Percentiles rank a stretch among this genome's conserved stretches.
These are phyloP conservation scores for Betta splendens DNA, from an alignment of 2,797 vertebrate genomes.

Conservation along the genomic window DNA sequence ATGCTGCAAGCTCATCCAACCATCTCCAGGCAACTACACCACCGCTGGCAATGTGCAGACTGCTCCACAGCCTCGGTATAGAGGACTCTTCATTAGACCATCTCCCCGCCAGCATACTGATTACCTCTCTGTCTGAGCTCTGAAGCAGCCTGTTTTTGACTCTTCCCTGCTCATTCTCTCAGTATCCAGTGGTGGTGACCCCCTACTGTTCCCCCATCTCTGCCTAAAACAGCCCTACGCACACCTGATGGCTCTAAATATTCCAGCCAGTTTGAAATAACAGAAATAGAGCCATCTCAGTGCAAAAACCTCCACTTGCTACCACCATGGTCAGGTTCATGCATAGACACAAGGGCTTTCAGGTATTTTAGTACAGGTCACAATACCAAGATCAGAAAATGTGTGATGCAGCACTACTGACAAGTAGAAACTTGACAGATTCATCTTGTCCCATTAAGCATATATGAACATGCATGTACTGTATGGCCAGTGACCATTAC, in stretches of 20 bases:
- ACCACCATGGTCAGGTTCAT: slow-evolving; percentile 36
- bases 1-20: slow-evolving; percentile 42
- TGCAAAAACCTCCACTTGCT: slow-evolving; percentile 35
- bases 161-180: slow-evolving; percentile 36
- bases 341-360: slow-evolving; percentile 5
- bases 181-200: slow-evolving; percentile 47
- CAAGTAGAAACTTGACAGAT: slow-evolving; percentile 29
- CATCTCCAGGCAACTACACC: slow-evolving; percentile 57
- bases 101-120: slow-evolving; percentile 65
- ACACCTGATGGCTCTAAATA: slow-evolving; percentile 57
- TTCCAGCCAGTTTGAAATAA: slow-evolving; percentile 40
- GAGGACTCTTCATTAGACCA: slow-evolving; percentile 66
- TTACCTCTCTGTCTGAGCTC: slow-evolving; percentile 59
- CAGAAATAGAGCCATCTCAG: slow-evolving; percentile 43
- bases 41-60: slow-evolving; percentile 58
- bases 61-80: slow-evolving; percentile 53
- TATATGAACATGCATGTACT: slow-evolving; percentile 20
- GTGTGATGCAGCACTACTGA: slow-evolving; percentile 20
- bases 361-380: slow-evolving; percentile 17
- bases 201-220: slow-evolving; percentile 66
- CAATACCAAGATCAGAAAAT: slow-evolving; percentile 14
- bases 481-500: slow-evolving; percentile 5
- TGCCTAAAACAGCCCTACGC: slow-evolving; percentile 50
- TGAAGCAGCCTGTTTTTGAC: slow-evolving; percentile 52
- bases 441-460: slow-evolving; percentile 14